Evolutionary conservation across 2,113 vertebrate genomes (phyloP).

Genomic region (Calidris pygmaea): DNA sequence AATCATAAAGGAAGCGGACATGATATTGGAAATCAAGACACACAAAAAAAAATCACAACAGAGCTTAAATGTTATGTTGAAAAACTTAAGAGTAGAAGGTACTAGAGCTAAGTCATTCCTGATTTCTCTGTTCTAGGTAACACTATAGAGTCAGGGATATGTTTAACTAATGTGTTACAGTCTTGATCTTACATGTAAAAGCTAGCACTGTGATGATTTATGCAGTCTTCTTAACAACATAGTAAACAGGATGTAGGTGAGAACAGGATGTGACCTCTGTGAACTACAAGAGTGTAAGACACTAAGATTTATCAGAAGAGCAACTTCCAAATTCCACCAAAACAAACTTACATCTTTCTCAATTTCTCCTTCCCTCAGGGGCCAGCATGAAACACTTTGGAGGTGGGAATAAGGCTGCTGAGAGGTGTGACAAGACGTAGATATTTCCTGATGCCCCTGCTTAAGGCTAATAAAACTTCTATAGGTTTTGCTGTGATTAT

Average conservation of each 20-base stretch:
- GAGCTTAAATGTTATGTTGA: background rate
- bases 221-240: background rate
- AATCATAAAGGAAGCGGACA: background rate
- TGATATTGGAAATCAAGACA: background rate
- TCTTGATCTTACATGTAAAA: background rate
- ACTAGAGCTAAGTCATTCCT: background rate
- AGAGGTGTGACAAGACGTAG: background rate
- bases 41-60: background rate
- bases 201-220: background rate
- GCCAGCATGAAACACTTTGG: background rate
- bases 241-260: background rate
- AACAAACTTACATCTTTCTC: background rate
- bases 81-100: background rate
- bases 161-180: background rate
- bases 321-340: background rate
- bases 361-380: background rate
- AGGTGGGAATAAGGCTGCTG: background rate
- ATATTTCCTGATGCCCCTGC: background rate
- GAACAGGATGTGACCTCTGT: background rate
- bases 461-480: background rate
- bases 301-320: background rate
- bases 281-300: background rate
- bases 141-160: background rate
- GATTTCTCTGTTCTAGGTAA: background rate
- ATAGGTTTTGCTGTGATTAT: background rate